Evolutionary conservation across 2,888 invertebrate species (phyloP).

Genomic region (Caenorhabditis imperialis): DNA sequence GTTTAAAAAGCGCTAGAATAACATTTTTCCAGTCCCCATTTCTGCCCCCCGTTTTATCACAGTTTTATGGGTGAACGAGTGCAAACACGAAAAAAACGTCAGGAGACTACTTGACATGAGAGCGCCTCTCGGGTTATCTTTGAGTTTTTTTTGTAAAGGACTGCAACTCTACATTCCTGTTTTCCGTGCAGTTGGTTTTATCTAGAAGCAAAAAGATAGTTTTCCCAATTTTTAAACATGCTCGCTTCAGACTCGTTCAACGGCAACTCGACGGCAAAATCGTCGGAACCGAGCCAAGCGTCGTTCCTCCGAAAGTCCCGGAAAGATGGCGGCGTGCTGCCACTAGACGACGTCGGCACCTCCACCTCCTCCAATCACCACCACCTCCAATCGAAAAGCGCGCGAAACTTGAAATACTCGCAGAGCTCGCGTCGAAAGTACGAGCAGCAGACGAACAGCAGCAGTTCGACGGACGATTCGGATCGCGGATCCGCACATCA

Average conservation of each 20-base stretch:
- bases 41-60: background rate
- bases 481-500: constrained; percentile 56
- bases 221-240: background rate
- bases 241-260: constrained; percentile 57
- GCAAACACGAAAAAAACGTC: constrained; percentile 15
- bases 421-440: constrained; percentile 50
- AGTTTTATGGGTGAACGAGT: no score
- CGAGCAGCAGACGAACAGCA: constrained; percentile 32
- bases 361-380: constrained; percentile 6
- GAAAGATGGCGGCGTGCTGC: constrained; percentile 43
- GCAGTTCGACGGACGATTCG: constrained; percentile 39
- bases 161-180: constrained; percentile 5
- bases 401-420: constrained; percentile 54
- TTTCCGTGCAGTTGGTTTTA: constrained; percentile 27
- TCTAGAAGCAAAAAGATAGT: no score
- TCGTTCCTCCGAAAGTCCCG: constrained; percentile 53
- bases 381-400: constrained; percentile 34
- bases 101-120: constrained; percentile 27
- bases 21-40: background rate
- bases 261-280: constrained; percentile 49
- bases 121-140: constrained; percentile 14
- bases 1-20: no score
- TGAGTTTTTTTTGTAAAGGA: no score
- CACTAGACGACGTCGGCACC: constrained; percentile 27
- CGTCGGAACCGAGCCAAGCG: constrained; percentile 59